Percentiles rank a stretch among this genome's conserved stretches.
Conservation (phyloP, 2,888 invertebrate species). For the Minunthozetes semirufus region DNA sequence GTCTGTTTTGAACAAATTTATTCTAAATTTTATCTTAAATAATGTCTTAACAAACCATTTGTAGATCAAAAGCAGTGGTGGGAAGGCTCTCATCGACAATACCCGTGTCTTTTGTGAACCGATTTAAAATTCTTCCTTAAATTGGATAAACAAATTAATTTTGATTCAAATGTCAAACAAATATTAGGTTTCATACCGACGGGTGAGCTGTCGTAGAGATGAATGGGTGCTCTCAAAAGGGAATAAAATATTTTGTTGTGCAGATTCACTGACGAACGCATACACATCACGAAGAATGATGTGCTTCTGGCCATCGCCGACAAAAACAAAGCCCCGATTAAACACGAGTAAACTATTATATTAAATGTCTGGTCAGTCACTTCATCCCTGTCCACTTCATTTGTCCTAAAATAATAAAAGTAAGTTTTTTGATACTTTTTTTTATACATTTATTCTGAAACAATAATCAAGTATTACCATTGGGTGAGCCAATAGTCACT, state of each 20-base stretch:
- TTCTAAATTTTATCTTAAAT: background rate
- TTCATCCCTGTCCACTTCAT: conserved; percentile 38
- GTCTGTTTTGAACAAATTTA: background rate
- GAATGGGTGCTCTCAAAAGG: conserved; percentile 48
- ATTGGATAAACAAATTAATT: background rate
- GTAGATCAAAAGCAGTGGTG: conserved; percentile 16
- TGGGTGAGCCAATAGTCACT: conserved; percentile 42
- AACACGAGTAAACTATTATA: conserved; percentile 35
- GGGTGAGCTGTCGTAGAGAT: conserved; percentile 53
- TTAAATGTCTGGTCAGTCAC: conserved; percentile 27
- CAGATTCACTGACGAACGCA: conserved; percentile 41
- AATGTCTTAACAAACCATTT: conserved; percentile 12
- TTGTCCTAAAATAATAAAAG: conserved; percentile 44
- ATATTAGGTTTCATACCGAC: conserved; percentile 46
- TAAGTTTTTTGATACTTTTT: too few species aligned
- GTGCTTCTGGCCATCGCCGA: conserved; percentile 39
- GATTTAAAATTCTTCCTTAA: conserved; percentile 25
- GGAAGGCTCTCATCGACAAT: conserved; percentile 35
- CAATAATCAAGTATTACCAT: conserved; percentile 39
- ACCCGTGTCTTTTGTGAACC: conserved; percentile 35
- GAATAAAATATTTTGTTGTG: conserved; percentile 45
- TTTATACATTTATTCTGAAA: too few species aligned
- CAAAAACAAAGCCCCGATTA: conserved; percentile 37
- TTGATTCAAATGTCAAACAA: background rate
- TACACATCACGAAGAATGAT: conserved; percentile 41